Evolutionary conservation across 2,797 vertebrate genomes (phyloP).

Genomic region (Toxotes lorentzi): DNA sequence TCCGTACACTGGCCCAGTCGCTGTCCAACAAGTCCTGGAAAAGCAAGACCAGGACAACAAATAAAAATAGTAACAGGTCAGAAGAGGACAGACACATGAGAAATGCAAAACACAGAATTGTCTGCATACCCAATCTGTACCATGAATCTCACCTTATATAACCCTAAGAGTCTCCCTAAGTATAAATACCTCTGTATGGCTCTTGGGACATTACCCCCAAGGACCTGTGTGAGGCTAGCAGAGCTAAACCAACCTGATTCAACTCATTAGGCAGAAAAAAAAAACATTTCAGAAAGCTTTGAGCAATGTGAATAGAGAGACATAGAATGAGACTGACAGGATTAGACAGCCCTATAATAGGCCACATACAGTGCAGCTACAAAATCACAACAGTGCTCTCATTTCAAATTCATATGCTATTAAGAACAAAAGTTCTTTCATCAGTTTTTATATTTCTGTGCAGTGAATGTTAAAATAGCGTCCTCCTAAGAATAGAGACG

Average conservation of each 20-base stretch:
- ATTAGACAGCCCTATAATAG: conserved; percentile 65
- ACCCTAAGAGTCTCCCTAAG: conserved; percentile 31
- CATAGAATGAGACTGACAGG: conserved; percentile 51
- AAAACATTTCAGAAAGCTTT: conserved; percentile 32
- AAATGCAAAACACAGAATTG: neutral
- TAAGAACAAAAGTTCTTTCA: conserved; percentile 70
- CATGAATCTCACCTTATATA: conserved; percentile 34
- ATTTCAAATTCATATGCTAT: conserved; percentile 54
- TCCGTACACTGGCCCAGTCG: conserved; percentile 93
- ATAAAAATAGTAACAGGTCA: conserved; percentile 5
- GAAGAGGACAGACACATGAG: conserved; percentile 7
- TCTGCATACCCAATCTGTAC: neutral
- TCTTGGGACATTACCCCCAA: conserved; percentile 58
- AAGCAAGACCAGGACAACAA: conserved; percentile 44
- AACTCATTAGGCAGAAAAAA: conserved; percentile 38
- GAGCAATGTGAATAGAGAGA: conserved; percentile 52
- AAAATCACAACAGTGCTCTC: conserved; percentile 57
- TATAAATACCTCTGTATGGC: conserved; percentile 57
- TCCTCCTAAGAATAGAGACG: conserved; percentile 52
- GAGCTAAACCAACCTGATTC: conserved; percentile 58
- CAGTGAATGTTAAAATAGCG: conserved; percentile 57
- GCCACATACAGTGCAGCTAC: conserved; percentile 23
- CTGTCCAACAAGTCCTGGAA: conserved; percentile 93
- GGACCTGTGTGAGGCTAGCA: conserved; percentile 35
- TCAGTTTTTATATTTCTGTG: conserved; percentile 44